Conservation (phyloP, 1,140 invertebrate genomes). For the Marisa cornuarietis region DNA sequence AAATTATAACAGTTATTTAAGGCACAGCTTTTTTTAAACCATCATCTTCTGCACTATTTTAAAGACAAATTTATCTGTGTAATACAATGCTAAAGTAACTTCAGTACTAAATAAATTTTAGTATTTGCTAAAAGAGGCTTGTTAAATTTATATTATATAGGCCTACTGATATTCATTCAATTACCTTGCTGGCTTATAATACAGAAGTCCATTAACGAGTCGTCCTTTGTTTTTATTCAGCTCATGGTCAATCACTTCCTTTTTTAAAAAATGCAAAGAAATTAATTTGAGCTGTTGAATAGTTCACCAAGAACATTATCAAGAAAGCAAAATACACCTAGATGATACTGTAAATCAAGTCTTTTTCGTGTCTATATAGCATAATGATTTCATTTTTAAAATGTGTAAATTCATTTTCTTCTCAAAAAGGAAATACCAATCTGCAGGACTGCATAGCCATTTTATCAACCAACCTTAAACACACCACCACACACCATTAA, state of each 20-base stretch:
- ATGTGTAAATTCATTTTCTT: not conserved
- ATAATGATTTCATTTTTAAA: not conserved
- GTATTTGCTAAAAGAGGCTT: no score
- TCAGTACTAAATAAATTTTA: not conserved
- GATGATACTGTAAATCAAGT: not conserved
- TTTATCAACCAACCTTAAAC: no score
- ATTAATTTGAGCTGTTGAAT: not conserved
- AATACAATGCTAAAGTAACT: not conserved
- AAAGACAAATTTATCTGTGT: not conserved
- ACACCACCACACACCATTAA: no score
- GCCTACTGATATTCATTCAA: not conserved
- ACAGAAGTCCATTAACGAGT: constrained; percentile 52
- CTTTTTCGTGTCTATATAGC: not conserved
- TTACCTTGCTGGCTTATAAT: constrained; percentile 56
- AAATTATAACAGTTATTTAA: not conserved
- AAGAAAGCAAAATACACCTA: not conserved
- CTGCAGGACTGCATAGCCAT: no score
- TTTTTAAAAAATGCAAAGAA: not conserved
- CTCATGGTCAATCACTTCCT: constrained; percentile 56
- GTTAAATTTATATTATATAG: no score
- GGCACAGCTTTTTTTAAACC: not conserved
- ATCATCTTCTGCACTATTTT: not conserved
- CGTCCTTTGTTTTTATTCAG: constrained; percentile 51
- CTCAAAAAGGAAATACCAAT: not conserved
- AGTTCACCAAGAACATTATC: not conserved